A percentile compares a stretch with the other conserved stretches of the same genome.
These are phyloP conservation scores for Cataglyphis cursor DNA, from an alignment of 2,888 invertebrate genomes.

Conservation along the genomic window DNA sequence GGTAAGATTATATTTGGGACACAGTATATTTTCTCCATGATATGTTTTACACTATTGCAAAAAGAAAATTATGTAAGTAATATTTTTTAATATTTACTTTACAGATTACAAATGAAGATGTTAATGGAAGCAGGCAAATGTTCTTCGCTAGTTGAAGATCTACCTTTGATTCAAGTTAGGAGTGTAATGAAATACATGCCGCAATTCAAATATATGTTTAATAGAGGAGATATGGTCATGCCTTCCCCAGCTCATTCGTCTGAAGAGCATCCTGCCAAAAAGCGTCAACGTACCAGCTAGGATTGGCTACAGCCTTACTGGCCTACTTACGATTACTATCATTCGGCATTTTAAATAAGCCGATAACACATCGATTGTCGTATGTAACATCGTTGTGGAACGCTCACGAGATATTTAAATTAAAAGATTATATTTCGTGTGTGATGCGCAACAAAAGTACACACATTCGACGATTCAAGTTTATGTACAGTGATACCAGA, in stretches of 20 bases:
- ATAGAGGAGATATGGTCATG: slow-evolving; percentile 87
- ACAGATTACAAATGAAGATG: slow-evolving; percentile 92
- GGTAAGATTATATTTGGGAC: slow-evolving; percentile 89
- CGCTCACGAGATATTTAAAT: slow-evolving; percentile 44
- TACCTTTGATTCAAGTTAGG: slow-evolving; percentile 93
- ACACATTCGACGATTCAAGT: slow-evolving; percentile 50
- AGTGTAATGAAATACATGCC: slow-evolving; percentile 95
- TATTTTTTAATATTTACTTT: slow-evolving; percentile 27
- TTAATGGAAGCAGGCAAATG: slow-evolving; percentile 93
- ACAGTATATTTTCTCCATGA: neutral
- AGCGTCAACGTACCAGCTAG: slow-evolving; percentile 89
- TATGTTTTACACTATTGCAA: neutral
- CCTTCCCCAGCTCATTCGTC: slow-evolving; percentile 84
- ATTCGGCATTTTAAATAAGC: slow-evolving; percentile 83
- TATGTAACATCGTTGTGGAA: slow-evolving; percentile 45
- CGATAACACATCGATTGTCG: slow-evolving; percentile 55
- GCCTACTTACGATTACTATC: slow-evolving; percentile 86
- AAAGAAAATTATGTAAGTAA: neutral
- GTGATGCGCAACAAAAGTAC: slow-evolving; percentile 55
- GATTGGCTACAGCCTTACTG: slow-evolving; percentile 88
- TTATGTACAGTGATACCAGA: slow-evolving; percentile 62
- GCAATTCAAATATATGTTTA: slow-evolving; percentile 95
- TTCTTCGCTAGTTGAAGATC: slow-evolving; percentile 90
- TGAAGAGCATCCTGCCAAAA: slow-evolving; percentile 86
- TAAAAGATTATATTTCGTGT: slow-evolving; percentile 51